Evolutionary conservation across 2,113 vertebrate species (phyloP), one percentile per base, ranked within the genome.

Genomic region (Picathartes gymnocephalus): DNA sequence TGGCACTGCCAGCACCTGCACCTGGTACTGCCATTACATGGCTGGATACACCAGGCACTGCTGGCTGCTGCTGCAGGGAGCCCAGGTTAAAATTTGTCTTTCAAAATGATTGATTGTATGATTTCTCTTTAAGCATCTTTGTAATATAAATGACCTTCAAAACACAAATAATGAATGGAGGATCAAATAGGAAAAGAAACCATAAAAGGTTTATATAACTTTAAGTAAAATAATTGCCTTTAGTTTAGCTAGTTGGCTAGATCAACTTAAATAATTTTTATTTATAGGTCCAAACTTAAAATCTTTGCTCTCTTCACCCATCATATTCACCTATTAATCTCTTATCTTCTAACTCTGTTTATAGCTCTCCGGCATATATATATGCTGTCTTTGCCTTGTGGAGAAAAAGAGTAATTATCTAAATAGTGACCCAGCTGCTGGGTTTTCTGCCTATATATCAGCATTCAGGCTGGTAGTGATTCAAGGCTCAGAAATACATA

Each of bases 11-110:
- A 18, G 47, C 6, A 11, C 12, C 40, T 21, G 45, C 30, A 23
- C 37, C 39, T 58, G 13, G 25, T 22, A 30, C 40, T 20, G 65
- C 62, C n/a, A 5, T 24, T n/a, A 13, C 25, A 4, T 0, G 1
- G 16, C 27, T 27, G 4, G 23, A 39, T 6, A 15, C 23, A 35
- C 17, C 71, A 45, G 42, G 69, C 81, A 47, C 16, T 5, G 64
- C 69, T 70, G 53, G 40, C 48, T 72, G 60, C 83, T 72, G 10
- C 17, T 65, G 62, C 71, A 45, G 28, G 37, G 23, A 91, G 39
- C 60, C 33, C 0, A 1, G 31, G 3, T 28, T 72, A 44, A 86
- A 54, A 65, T 0, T 10, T 18, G 27, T 66, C 39, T 64, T 82
- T 62, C 64, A 42, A 47, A 68, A 30, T 6, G 2, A 54, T 42